Conservation (phyloP, 2,888 invertebrate species). For the Willowsia nigromaculata region DNA sequence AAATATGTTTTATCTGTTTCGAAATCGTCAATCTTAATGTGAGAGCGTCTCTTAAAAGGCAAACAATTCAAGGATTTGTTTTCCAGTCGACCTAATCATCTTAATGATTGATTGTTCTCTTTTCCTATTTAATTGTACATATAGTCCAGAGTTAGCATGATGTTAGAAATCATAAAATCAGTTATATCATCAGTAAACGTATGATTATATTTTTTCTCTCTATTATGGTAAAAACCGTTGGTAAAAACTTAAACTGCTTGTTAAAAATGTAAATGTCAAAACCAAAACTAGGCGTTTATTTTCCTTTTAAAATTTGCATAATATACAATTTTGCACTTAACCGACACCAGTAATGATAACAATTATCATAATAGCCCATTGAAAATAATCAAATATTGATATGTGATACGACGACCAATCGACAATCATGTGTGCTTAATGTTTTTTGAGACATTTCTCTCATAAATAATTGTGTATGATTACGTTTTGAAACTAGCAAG, state of each 20-base stretch:
- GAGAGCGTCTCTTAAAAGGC: too few species aligned
- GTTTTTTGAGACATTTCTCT: neutral
- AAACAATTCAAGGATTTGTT: too few species aligned
- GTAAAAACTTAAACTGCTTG: too few species aligned
- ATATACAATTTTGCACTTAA: conserved; percentile 67
- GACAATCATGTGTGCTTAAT: neutral
- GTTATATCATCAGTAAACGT: too few species aligned
- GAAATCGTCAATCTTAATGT: neutral
- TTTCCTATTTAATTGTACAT: too few species aligned
- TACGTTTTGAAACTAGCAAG: neutral
- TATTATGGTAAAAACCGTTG: too few species aligned
- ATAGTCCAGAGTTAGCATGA: too few species aligned
- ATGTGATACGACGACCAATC: conserved; percentile 25
- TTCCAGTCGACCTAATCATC: too few species aligned
- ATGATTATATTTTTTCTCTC: too few species aligned
- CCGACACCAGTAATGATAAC: conserved; percentile 49
- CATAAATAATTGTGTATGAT: neutral
- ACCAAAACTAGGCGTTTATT: neutral
- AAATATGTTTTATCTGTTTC: conserved; percentile 57
- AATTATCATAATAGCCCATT: conserved; percentile 64
- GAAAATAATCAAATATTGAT: conserved; percentile 48
- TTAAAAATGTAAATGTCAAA: neutral
- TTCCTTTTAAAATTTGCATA: conserved; percentile 60
- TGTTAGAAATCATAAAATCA: too few species aligned
- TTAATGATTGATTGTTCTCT: too few species aligned